Conservation (phyloP, 37 sponge, comb jelly and placozoan species). For the Agelas oroides region DNA sequence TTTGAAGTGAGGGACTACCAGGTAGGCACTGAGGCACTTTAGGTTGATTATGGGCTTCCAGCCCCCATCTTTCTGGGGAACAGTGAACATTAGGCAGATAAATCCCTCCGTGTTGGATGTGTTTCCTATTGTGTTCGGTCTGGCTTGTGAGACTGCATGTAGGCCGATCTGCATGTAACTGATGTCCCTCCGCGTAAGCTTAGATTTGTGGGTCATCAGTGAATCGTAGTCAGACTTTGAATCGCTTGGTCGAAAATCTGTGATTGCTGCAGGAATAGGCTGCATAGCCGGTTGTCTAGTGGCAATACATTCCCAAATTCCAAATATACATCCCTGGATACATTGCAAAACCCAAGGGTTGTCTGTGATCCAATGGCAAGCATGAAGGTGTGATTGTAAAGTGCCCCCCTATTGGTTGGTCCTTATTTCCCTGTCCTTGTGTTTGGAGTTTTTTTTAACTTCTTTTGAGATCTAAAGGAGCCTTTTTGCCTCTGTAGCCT, state of each 20-base stretch:
- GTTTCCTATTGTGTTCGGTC: neutral
- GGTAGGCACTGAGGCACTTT: neutral
- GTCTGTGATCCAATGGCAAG: no score
- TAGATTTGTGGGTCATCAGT: no score
- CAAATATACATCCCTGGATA: neutral
- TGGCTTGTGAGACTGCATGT: no score
- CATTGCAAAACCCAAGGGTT: neutral
- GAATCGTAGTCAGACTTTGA: no score
- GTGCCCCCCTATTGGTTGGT: no score
- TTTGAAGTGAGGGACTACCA: constrained; percentile 27
- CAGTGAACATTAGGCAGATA: constrained; percentile 25
- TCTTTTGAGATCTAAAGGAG: neutral
- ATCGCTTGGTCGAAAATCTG: no score
- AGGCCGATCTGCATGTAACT: no score
- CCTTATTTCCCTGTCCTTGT: no score
- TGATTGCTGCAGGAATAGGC: no score
- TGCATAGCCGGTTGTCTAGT: no score
- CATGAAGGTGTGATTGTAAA: no score
- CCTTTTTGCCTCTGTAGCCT: neutral
- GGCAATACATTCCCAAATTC: neutral
- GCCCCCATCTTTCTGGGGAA: constrained; percentile 38
- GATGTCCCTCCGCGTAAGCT: no score
- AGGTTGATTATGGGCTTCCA: constrained; percentile 28
- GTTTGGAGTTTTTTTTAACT: neutral
- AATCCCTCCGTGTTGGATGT: constrained; percentile 13